Evolutionary conservation across 2,113 vertebrate species (phyloP).

Genomic region (Trichomycterus rosablanca): DNA sequence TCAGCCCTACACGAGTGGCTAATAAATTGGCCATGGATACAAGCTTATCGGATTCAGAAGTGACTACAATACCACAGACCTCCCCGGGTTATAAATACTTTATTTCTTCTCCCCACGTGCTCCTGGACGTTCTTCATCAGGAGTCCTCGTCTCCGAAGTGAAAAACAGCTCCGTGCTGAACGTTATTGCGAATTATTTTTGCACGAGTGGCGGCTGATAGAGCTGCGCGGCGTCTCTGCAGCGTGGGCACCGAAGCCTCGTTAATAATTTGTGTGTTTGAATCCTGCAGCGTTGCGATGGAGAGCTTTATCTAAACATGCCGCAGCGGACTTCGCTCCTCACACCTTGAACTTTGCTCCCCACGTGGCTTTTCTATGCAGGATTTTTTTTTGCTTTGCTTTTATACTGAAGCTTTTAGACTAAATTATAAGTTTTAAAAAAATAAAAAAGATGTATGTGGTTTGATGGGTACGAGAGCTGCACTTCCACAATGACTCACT

Average conservation of each 20-base stretch:
- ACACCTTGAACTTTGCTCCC: slow-evolving; percentile 60
- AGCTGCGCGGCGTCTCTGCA: background rate
- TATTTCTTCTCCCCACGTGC: too few species aligned
- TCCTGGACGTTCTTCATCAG: too few species aligned
- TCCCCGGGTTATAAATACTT: too few species aligned
- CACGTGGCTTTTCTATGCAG: slow-evolving; percentile 50
- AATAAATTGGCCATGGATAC: too few species aligned
- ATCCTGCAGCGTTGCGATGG: slow-evolving; percentile 41
- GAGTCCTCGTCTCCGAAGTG: too few species aligned
- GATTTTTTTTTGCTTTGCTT: too few species aligned
- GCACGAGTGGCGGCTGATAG: background rate
- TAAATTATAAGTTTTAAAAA: slow-evolving; percentile 31
- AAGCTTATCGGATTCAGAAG: too few species aligned
- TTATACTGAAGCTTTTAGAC: slow-evolving; percentile 38
- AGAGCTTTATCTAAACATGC: slow-evolving; percentile 59
- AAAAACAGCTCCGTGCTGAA: too few species aligned
- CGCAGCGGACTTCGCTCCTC: slow-evolving; percentile 56
- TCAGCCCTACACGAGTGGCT: too few species aligned
- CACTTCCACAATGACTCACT: background rate
- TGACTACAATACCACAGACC: too few species aligned
- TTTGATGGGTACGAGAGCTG: slow-evolving; percentile 12
- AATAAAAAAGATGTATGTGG: background rate
- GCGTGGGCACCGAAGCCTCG: slow-evolving; percentile 34
- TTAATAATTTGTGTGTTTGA: slow-evolving; percentile 56
- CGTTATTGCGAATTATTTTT: background rate